These are phyloP conservation scores for Phocoena sinus DNA, from an alignment of 2,113 vertebrate species.

Conservation along the genomic window DNA sequence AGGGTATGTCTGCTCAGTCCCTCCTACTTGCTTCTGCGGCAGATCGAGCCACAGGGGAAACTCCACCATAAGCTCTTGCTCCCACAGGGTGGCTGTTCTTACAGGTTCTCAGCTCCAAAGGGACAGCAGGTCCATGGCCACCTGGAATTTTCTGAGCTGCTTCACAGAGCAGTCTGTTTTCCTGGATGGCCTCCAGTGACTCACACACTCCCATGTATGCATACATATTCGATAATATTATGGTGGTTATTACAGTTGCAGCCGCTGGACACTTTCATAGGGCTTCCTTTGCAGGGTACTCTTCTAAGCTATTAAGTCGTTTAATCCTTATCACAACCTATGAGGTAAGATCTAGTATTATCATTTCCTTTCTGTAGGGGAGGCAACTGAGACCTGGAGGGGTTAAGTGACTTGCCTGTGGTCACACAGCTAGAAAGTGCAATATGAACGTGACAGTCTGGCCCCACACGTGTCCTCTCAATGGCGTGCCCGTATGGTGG, in stretches of 20 bases:
- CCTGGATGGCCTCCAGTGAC: neutral
- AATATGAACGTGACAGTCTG: accelerated
- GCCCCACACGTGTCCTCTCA: neutral
- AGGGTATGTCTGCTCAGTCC: neutral
- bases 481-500: neutral
- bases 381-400: neutral
- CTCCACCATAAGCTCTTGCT: neutral
- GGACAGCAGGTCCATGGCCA: too few species aligned
- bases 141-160: neutral
- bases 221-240: neutral
- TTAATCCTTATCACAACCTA: neutral
- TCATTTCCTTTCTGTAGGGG: neutral
- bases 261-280: neutral
- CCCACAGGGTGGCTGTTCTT: neutral
- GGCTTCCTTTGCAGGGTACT: neutral
- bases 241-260: neutral
- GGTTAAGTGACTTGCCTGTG: neutral
- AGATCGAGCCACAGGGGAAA: neutral
- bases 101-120: neutral
- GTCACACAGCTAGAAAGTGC: neutral
- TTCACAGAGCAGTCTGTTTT: neutral
- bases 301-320: neutral
- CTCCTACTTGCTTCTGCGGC: neutral
- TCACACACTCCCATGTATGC: accelerated
- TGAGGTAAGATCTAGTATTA: neutral